Evolutionary conservation across 2,797 vertebrate genomes (phyloP), one percentile per base, ranked within the genome.

Genomic region (Mus caroli): DNA sequence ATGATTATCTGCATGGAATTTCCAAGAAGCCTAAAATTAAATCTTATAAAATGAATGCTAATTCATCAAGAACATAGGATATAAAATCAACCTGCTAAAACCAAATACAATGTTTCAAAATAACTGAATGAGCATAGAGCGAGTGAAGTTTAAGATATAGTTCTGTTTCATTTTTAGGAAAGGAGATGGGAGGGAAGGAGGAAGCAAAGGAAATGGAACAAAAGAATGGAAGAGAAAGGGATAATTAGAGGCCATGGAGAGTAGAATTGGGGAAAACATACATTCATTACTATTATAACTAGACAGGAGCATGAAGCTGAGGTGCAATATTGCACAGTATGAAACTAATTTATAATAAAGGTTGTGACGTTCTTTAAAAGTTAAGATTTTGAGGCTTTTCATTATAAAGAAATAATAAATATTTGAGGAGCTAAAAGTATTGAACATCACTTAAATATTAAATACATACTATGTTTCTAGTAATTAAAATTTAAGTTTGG

Each of bases 1-100:
- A 94, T 92, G 14, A 75, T 77, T 88, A 20, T 88, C 73, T 91
- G 58, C 40, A 64, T 76, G 89, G 52, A 91, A 96, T 77, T 95
- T 91, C 69, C 46, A 88, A 75, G 4, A 43, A 85, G 77, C 31
- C 58, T 90, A 78, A 17, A 73, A 91, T 83, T 54, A 5, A 37
- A 43, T 67, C 62, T 86, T 46, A 43, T 56, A 58, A 76, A 93
- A 88, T 34, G 62, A 76, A 77, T 76, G 4, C 84, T 71, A 92
- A 76, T 84, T 92, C 60, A 78, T 15, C 31, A 90, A 87, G n/a
- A 78, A 62, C 11, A 90, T 60, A 20, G 28, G 20, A 88, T 94
- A 56, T 37, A 92, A 88, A 22, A 46, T 54, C 86, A 87, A 88
- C 26, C 54, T 54, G 50, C 22, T 91, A 79, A 90, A 95, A 77